Conservation (phyloP, 2,797 vertebrate species). For the Lycodopsis pacificus region DNA sequence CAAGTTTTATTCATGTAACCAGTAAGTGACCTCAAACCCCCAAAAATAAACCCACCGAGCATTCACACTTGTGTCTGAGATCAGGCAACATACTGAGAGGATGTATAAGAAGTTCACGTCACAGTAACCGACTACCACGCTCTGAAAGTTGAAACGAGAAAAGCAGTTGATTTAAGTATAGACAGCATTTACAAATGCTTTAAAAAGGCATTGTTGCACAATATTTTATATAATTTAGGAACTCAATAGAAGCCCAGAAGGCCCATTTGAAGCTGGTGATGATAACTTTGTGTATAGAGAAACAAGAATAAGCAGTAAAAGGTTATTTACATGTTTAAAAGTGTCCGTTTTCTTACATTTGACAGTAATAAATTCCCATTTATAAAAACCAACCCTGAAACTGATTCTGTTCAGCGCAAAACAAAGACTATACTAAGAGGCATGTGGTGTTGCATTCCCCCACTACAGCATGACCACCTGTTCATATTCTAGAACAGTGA, state of each 20-base stretch:
- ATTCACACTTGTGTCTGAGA: not conserved
- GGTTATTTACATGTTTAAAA: not conserved
- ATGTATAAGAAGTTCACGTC: conserved; percentile 13
- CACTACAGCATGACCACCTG: not conserved
- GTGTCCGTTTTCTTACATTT: not conserved
- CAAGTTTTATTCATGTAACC: conserved; percentile 7
- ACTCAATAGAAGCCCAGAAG: conserved; percentile 18
- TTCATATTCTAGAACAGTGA: not conserved
- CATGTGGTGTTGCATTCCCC: conserved; percentile 44
- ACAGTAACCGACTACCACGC: not conserved
- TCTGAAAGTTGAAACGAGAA: not conserved
- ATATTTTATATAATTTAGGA: not conserved
- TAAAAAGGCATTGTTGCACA: not conserved
- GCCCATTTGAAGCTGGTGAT: not conserved
- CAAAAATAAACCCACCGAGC: conserved; percentile 10
- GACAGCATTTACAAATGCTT: not conserved
- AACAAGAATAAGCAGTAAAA: conserved; percentile 3
- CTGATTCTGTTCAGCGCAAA: not conserved
- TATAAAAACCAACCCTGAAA: conserved; percentile 9
- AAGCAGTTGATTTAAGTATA: not conserved
- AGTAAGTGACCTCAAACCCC: conserved; percentile 9
- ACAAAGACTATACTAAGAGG: conserved; percentile 14
- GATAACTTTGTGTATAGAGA: not conserved
- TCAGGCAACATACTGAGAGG: not conserved
- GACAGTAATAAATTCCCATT: not conserved